These are phyloP conservation scores for Marcusenius ussheri DNA, from an alignment of 2,113 vertebrate species.

Conservation along the genomic window DNA sequence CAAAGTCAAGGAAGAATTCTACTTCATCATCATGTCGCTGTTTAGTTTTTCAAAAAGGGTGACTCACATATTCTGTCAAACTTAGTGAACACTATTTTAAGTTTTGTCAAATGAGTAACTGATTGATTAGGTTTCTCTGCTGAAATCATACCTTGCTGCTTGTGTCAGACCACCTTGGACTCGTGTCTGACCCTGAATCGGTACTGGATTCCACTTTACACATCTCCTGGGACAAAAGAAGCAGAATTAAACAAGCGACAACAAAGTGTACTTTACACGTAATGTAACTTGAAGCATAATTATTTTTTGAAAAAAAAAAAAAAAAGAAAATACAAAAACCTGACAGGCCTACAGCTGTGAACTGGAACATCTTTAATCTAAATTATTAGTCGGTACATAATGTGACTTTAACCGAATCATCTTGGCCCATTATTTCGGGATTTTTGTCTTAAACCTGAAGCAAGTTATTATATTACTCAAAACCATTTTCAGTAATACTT, in stretches of 20 bases:
- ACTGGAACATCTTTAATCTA: background rate
- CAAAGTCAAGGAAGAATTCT: background rate
- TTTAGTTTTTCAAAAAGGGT: background rate
- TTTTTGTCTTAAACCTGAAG: background rate
- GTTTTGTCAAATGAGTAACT: background rate
- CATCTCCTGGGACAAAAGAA: constrained; percentile 54
- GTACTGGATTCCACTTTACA: constrained; percentile 70
- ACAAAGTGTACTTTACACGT: background rate
- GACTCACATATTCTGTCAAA: background rate
- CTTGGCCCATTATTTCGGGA: background rate
- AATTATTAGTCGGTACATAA: background rate
- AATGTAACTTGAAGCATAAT: background rate
- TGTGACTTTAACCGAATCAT: background rate
- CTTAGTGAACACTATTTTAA: background rate
- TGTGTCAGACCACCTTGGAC: constrained; percentile 57
- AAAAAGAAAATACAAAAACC: background rate
- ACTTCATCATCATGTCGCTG: background rate
- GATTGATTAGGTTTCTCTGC: background rate
- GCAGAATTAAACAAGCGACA: background rate
- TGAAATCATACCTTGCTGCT: constrained; percentile 52
- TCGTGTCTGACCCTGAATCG: constrained; percentile 67
- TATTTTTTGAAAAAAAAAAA: background rate
- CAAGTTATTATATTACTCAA: background rate
- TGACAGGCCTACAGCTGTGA: background rate
- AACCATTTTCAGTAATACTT: constrained; percentile 1